Base-by-base conservation (phyloP, 2,113 vertebrate genomes). In the Daphoenositta chrysoptera region DNA sequence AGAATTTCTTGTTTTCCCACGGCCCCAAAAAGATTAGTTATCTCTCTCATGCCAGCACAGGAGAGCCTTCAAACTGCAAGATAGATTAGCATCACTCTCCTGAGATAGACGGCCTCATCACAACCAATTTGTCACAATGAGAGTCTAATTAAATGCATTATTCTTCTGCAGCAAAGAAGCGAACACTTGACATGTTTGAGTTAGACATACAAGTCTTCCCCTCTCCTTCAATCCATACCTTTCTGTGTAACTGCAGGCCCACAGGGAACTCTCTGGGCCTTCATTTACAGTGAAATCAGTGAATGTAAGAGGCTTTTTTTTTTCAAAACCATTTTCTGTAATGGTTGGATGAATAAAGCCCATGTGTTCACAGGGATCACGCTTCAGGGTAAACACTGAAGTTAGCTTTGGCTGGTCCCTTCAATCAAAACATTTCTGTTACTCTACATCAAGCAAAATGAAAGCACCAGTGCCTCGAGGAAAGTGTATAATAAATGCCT, bases 131-230 rank as follows among this genome's bases (percentile, higher is more conserved):
- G 96, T 98, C 97, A 97, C 96, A 85, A 95, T 70, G 96, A 97
- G 70, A 82, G 84, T 63, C 96, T 97, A 97, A 98, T 98, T 97
- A 98, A 97, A 94, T 95, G 91, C 96, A 97, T 97, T 97, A 92
- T 97, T 97, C 95, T 93, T 94, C 94, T 73, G 87, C 66, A 75
- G 83, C 66, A 89, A 94, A 95, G 93, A 96, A 94, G 69, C n/a
- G 87, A 97, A 95, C 28, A 37, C 94, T 96, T 95, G 94, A 95
- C 90, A 68, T 92, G 93, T 83, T 84, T 70, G 90, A 96, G 73
- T 89, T 82, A 68, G 93, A 86, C 95, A 76, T 50, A 63, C 82
- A 89, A 91, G 75, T 71, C 92, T 58, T 56, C 33, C 51, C 54
- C 65, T 93, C 72, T 57, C 83, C 81, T 86, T 53, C 69, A 73